Base-by-base conservation (phyloP, 2,888 invertebrate genomes). In the Sepiola atlantica region DNA sequence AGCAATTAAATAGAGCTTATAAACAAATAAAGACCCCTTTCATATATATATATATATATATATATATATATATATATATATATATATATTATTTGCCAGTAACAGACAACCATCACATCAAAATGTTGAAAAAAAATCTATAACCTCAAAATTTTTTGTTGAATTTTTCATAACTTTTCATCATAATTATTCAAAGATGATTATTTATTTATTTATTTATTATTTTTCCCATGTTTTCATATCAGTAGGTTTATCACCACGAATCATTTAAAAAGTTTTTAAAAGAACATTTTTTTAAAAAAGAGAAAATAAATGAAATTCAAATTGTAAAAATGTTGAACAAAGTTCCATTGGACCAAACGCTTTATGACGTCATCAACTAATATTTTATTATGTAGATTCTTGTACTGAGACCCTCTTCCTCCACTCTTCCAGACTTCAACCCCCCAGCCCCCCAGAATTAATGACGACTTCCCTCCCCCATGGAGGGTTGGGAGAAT, bases 11-110 rank as follows among this genome's bases (percentile, higher is more conserved):
- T 45, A 45, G 8, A 45, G 45, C 45, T 8, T 45, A 45, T 45
- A 45, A 45, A n/a, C n/a, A n/a, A n/a, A 45, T 45, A 45, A 45
- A 45, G 45, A 45, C 8, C 45, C 45, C 8, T 45, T 45, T 8
- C 45, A 77, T 32, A 77, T 32, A 77, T 32, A n/a, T n/a, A 32
- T 77, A 32, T 32, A 77, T 77, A 77, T 77, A 77, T 77, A 77
- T 77, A 77, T 77, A 77, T 77, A 77, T 77, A 77, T 77, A 77
- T 77, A 77, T 77, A 77, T 77, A 77, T 77, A 77, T 77, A 77
- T 77, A 77, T n/a, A 16, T 6, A 77, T 32, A 32, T 77, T n/a
- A 77, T 77, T 77, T 77, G 77, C 77, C 77, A 77, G 77, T n/a
- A n/a, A n/a, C 32, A n/a, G 77, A 77, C 77, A n/a, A 16, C 77